Conservation (phyloP, 2,113 vertebrate species). For the Ondatra zibethicus region DNA sequence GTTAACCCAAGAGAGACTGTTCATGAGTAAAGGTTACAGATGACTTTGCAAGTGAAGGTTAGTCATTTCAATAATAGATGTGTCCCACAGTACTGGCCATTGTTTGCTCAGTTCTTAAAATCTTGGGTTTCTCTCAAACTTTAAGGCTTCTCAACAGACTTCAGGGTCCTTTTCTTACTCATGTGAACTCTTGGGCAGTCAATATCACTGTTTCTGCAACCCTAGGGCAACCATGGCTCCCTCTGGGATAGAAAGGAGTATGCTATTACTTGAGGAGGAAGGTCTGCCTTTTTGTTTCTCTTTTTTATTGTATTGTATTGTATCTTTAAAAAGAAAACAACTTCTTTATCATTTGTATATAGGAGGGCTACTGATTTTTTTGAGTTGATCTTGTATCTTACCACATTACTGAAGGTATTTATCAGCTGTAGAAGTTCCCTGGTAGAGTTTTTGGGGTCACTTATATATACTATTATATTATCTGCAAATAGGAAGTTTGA, state of each 20-base stretch:
- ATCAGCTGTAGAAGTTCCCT: too few relatives aligned
- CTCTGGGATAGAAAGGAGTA: background rate
- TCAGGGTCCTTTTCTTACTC: background rate
- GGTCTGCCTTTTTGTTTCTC: background rate
- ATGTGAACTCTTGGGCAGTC: background rate
- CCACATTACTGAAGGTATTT: too few relatives aligned
- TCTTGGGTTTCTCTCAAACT: constrained; percentile 25
- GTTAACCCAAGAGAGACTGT: constrained; percentile 33
- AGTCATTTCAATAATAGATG: background rate
- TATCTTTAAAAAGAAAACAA: too few relatives aligned
- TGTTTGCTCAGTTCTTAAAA: background rate
- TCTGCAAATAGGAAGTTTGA: too few relatives aligned
- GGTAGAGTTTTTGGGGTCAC: too few relatives aligned
- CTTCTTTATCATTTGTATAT: too few relatives aligned
- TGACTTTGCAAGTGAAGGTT: background rate
- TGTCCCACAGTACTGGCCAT: background rate
- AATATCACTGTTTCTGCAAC: background rate
- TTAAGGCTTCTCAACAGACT: background rate
- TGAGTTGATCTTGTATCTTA: too few relatives aligned
- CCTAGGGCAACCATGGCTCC: background rate
- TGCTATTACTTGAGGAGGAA: background rate
- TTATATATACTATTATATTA: too few relatives aligned
- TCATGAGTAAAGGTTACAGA: background rate
- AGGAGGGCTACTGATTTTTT: too few relatives aligned
- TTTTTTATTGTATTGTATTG: too few relatives aligned